Base-by-base conservation (phyloP, 2,888 invertebrate genomes). In the Xylophagus ater region DNA sequence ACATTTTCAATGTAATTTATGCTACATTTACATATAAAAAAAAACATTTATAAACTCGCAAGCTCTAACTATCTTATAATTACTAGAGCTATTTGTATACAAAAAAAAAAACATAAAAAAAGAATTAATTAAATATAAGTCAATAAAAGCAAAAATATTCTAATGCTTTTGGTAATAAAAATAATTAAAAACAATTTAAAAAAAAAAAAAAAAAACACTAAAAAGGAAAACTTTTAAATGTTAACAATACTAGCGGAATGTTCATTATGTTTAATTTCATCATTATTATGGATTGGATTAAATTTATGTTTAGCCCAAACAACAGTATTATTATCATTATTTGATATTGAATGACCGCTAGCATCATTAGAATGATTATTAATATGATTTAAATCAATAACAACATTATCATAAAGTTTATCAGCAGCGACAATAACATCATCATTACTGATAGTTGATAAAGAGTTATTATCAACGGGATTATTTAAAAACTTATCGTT, bases 401-500 rank as follows among this genome's bases (percentile, higher is more conserved):
- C 40, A 45, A 46, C 44, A 44, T 42, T 47, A 42, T 47, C 40
- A 36, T 46, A 28, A 26, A 13, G 13, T 21, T 25, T 15, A 41
- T 39, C 42, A 46, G 33, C 31, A 40, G 29, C n/a, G n/a, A n/a
- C n/a, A n/a, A n/a, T n/a, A n/a, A n/a, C n/a, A n/a, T n/a, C n/a
- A n/a, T n/a, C n/a, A n/a, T n/a, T n/a, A n/a, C n/a, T n/a, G n/a
- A n/a, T n/a, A n/a, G n/a, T n/a, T n/a, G n/a, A n/a, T n/a, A n/a
- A n/a, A n/a, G n/a, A n/a, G n/a, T n/a, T 34, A 42, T 37, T 37
- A 41, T 36, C 30, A 41, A 36, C 36, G 32, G 41, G 50, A 49
- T 51, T 53, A 48, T 47, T 49, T 52, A 62, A 59, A 54, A 62
- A 57, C 53, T 57, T 62, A 55, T 61, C 60, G 53, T 60, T 60